Evolutionary conservation across 2,888 invertebrate genomes (phyloP), one percentile per base, ranked within the genome.

Genomic region (Leptinotarsa juncta): DNA sequence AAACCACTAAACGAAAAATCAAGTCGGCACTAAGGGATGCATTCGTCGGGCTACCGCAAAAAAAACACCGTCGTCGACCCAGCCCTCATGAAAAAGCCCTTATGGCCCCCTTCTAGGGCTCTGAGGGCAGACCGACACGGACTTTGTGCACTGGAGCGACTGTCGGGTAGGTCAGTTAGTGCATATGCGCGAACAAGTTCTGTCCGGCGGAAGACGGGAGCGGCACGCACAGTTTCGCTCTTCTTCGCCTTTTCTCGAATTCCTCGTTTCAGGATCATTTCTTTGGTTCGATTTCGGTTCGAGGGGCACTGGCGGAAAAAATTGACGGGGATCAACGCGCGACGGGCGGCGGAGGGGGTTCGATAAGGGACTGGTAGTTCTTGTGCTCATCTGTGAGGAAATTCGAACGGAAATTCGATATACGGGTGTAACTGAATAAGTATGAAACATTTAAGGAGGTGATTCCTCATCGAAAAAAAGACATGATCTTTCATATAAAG

Each of bases 91-190:
- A 50, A 68, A 65, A 76, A 70, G 83, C 85, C 85, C 84, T 84
- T 84, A 80, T 82, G 83, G 84, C 85, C 86, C 86, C 85, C 83
- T 82, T 84, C 83, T 84, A 85, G 86, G 86, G 86, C 86, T 83
- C 85, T 83, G 83, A 84, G 84, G 84, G 86, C 81, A 83, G 80
- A 82, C 84, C 84, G 83, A 82, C 84, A 82, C 86, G 85, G 84
- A 83, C 84, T 84, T 84, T 85, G 83, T 85, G 85, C 86, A 85
- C 80, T 80, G 78, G 79, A 82, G 83, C 84, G 85, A 86, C 86
- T 87, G 87, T 87, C 84, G 86, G 86, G 86, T 87, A 87, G 87
- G 87, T 87, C 87, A 86, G 86, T 85, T 83, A 84, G 85, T 87
- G 87, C 87, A 87, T 87, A 86, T 87, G 87, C 87, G 87, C 87